A percentile compares a stretch with the other conserved stretches of the same genome.
phyloP scores from a whole-genome alignment of 2,113 vertebrate species.

The Ciconia stormi region DNA sequence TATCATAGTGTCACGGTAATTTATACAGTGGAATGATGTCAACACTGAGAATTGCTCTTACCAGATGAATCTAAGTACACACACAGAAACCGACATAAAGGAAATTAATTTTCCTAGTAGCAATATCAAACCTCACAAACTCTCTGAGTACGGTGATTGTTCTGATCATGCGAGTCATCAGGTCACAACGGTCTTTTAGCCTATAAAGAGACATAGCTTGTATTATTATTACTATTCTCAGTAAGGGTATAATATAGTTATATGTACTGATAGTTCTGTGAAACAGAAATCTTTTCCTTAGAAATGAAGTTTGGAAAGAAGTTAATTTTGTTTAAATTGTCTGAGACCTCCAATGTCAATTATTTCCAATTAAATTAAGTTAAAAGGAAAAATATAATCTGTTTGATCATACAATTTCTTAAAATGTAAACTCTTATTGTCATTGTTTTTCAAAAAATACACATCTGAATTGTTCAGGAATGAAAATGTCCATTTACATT shows the following conservation, averaged over 20 bases:
- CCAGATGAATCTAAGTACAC: background rate
- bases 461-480: background rate
- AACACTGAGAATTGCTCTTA: background rate
- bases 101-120: background rate
- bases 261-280: background rate
- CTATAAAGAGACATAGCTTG: background rate
- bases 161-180: accelerated
- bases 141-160: background rate
- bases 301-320: background rate
- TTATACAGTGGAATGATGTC: background rate
- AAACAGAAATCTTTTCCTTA: background rate
- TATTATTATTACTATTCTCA: background rate
- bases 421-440: background rate
- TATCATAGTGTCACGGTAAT: background rate
- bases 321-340: background rate
- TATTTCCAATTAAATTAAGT: background rate
- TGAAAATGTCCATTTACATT: background rate
- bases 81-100: background rate
- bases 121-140: background rate
- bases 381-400: background rate
- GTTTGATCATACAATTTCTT: background rate
- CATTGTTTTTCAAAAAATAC: background rate
- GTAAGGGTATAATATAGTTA: background rate
- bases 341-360: background rate
- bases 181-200: background rate